Percentiles rank a stretch among this genome's conserved stretches.
phyloP scores from a whole-genome alignment of 1,140 invertebrate species.

The Schlechtendalia chinensis region DNA sequence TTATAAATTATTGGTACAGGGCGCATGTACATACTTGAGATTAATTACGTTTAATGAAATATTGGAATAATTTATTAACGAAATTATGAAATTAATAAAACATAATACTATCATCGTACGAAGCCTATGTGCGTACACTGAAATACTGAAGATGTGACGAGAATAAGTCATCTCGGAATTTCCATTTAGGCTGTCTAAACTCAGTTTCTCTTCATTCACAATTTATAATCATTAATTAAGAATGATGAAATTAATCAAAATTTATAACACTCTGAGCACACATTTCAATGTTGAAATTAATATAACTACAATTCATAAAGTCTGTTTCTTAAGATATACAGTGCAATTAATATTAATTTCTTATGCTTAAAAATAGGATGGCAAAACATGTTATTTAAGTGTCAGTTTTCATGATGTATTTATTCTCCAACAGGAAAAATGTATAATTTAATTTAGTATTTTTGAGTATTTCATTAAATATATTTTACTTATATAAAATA shows the following conservation, averaged over 20 bases:
- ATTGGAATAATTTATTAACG: not conserved
- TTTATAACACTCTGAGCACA: not conserved
- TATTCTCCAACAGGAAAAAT: not conserved
- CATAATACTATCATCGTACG: too few relatives aligned
- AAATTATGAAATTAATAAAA: constrained; percentile 3
- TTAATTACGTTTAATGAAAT: too few relatives aligned
- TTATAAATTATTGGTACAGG: too few relatives aligned
- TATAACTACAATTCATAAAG: not conserved
- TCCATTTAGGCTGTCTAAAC: constrained; percentile 10
- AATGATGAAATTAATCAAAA: not conserved
- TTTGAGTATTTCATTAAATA: too few relatives aligned
- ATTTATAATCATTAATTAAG: constrained; percentile 35
- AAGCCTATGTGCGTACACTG: not conserved
- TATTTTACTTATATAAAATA: too few relatives aligned
- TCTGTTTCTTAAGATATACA: constrained; percentile 4
- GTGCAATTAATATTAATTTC: constrained; percentile 14
- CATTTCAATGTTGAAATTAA: constrained; percentile 29
- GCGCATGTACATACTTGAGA: too few relatives aligned
- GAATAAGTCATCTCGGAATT: constrained; percentile 1
- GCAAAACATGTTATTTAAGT: not conserved
- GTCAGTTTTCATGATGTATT: not conserved
- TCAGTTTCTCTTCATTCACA: not conserved
- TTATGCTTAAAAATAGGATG: not conserved
- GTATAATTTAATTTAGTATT: not conserved
- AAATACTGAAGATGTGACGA: not conserved